These are phyloP conservation scores for Cricetomys ansorgei DNA, from an alignment of 2,113 vertebrate species.

Conservation along the genomic window DNA sequence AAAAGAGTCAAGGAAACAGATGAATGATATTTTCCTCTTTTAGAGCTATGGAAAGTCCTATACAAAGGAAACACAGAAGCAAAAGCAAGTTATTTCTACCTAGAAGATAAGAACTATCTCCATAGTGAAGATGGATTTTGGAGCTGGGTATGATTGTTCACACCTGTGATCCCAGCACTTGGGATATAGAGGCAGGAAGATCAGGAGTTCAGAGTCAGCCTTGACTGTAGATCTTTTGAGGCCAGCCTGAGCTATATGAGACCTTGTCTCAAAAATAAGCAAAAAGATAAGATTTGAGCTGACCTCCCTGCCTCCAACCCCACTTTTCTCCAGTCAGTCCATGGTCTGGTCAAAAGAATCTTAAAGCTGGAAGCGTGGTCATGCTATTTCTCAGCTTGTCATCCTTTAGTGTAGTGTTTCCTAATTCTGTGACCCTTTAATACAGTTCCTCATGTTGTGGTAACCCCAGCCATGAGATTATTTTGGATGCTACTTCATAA, in stretches of 20 bases:
- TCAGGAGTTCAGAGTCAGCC: neutral
- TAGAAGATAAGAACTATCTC: neutral
- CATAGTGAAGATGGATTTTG: neutral
- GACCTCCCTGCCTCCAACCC: neutral
- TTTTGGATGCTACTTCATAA: no score
- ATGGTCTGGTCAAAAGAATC: neutral
- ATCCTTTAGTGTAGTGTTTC: neutral
- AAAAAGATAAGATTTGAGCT: neutral
- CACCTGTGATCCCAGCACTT: neutral
- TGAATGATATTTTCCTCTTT: neutral
- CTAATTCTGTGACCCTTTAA: no score
- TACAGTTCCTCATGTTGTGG: no score
- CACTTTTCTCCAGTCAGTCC: neutral
- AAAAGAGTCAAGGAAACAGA: neutral
- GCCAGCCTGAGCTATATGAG: neutral
- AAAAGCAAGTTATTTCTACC: neutral
- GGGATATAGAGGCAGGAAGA: neutral
- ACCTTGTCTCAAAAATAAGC: neutral
- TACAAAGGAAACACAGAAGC: neutral
- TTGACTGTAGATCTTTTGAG: neutral
- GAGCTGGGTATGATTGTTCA: neutral
- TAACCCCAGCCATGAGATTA: no score
- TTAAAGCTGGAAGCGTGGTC: neutral
- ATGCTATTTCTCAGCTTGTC: neutral
- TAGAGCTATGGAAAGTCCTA: neutral